These are phyloP conservation scores for Pyrgilauda ruficollis DNA, from an alignment of 2,113 vertebrate species.

Conservation along the genomic window DNA sequence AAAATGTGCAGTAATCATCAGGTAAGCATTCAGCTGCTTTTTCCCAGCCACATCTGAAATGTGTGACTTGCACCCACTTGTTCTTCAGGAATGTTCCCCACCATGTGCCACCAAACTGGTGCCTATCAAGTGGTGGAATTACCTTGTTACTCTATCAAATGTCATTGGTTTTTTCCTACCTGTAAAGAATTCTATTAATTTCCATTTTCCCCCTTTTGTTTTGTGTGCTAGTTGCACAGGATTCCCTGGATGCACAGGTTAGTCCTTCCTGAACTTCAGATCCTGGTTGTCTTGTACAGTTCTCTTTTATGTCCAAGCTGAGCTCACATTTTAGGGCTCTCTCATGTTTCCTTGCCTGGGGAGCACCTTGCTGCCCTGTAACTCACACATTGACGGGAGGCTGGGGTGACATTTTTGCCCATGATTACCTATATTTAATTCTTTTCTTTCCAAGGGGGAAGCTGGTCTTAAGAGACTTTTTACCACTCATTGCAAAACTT, in stretches of 20 bases:
- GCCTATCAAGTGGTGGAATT: neutral
- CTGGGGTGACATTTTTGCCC: neutral
- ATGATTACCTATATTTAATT: neutral
- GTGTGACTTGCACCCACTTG: neutral
- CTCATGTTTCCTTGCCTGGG: fast-evolving
- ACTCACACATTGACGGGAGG: neutral
- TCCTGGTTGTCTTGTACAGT: neutral
- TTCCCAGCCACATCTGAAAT: neutral
- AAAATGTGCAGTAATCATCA: neutral
- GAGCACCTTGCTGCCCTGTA: neutral
- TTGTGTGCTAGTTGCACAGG: neutral
- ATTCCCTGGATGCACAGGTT: neutral
- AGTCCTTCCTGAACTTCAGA: neutral
- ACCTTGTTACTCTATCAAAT: neutral
- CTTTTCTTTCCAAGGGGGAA: neutral
- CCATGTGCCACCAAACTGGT: neutral
- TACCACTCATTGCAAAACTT: neutral
- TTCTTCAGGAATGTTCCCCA: neutral
- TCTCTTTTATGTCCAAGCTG: neutral
- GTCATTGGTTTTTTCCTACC: neutral
- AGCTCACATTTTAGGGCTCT: neutral
- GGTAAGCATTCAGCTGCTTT: neutral
- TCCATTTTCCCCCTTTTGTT: neutral
- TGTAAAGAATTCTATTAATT: neutral
- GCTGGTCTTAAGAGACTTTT: neutral